A percentile compares a stretch with the other conserved stretches of the same genome.
Evolutionary conservation across 2,113 vertebrate species (phyloP).

Genomic region (Seriola rivoliana): DNA sequence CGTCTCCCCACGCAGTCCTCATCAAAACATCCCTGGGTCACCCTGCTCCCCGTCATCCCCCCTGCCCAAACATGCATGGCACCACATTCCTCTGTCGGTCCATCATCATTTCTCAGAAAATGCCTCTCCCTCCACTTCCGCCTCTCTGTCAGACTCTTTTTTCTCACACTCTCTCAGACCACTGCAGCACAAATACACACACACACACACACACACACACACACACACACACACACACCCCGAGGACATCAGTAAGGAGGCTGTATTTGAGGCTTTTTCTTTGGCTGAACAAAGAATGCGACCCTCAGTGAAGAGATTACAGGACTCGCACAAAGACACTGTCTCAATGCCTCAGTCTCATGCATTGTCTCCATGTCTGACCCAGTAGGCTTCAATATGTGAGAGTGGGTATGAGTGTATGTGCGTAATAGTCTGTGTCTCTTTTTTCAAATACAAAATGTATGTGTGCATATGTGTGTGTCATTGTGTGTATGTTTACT

Average conservation of each 20-base stretch:
- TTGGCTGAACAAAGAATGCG: slow-evolving; percentile 70
- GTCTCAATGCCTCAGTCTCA: slow-evolving; percentile 63
- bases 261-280: slow-evolving; percentile 60
- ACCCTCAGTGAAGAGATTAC: slow-evolving; percentile 73
- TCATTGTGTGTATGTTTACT: slow-evolving; percentile 18
- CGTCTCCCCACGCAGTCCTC: slow-evolving; percentile 42
- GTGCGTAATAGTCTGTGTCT: neutral
- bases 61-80: slow-evolving; percentile 50
- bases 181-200: neutral
- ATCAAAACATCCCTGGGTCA: slow-evolving; percentile 35
- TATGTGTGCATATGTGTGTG: slow-evolving; percentile 24
- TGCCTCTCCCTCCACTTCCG: slow-evolving; percentile 32
- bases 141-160: slow-evolving; percentile 45
- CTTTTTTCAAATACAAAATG: neutral
- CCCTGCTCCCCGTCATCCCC: neutral
- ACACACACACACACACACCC: slow-evolving; percentile 37
- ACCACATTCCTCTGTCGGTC: slow-evolving; percentile 58
- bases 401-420: slow-evolving; percentile 8
- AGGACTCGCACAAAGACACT: slow-evolving; percentile 71
- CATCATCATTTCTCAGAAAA: slow-evolving; percentile 65
- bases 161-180: slow-evolving; percentile 34
- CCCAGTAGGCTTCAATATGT: slow-evolving; percentile 44
- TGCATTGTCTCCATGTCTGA: slow-evolving; percentile 61
- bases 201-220: slow-evolving; percentile 27
- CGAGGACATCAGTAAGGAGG: slow-evolving; percentile 46